These are phyloP conservation scores for Scopus umbretta DNA, from an alignment of 2,113 vertebrate species.

Conservation along the genomic window DNA sequence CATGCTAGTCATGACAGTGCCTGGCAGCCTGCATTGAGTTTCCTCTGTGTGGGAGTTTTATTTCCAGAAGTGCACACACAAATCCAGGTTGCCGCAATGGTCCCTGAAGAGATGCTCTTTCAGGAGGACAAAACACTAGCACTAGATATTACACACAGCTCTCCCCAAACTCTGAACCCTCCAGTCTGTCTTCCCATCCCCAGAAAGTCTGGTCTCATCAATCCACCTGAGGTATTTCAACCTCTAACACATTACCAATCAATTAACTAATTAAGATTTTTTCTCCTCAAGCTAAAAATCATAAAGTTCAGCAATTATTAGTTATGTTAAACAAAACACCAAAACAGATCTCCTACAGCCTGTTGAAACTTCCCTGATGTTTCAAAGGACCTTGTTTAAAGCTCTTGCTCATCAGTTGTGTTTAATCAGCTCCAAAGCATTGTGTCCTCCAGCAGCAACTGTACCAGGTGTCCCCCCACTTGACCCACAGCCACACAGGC, in stretches of 20 bases:
- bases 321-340: background rate
- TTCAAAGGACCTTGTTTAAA: background rate
- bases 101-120: background rate
- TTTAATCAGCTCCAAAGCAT: background rate
- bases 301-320: background rate
- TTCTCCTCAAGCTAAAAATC: background rate
- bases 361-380: background rate
- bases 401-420: background rate
- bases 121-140: background rate
- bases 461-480: fast-evolving
- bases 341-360: background rate
- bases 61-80: background rate
- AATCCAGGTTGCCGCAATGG: background rate
- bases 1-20: background rate
- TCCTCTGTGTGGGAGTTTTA: background rate
- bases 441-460: background rate
- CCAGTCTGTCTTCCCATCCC: background rate
- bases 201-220: background rate
- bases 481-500: fast-evolving
- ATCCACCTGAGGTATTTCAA: background rate
- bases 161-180: background rate
- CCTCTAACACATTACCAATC: background rate
- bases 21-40: background rate
- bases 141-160: background rate
- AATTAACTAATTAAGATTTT: background rate